Evolutionary conservation across 2,797 vertebrate species (phyloP).

Genomic region (Gymnothorax javanicus): DNA sequence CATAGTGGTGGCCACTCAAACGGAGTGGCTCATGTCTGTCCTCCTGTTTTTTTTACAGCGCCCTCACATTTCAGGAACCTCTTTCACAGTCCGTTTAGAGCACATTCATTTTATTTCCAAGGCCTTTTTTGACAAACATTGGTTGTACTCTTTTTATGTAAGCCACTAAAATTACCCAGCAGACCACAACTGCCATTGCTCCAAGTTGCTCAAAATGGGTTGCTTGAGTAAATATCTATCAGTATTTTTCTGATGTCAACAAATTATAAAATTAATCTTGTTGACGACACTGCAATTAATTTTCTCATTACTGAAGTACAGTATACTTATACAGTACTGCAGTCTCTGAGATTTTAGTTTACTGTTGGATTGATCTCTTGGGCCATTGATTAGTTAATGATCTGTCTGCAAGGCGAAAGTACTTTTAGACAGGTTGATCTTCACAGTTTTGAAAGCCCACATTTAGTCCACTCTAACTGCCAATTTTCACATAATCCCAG

Average conservation of each 20-base stretch:
- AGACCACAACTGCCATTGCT: not conserved
- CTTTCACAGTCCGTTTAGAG: not conserved
- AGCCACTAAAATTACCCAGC: not conserved
- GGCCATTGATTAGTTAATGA: no score
- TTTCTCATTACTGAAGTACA: not conserved
- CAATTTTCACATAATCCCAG: no score
- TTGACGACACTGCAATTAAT: not conserved
- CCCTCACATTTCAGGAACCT: not conserved
- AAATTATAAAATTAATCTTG: not conserved
- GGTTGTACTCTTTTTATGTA: not conserved
- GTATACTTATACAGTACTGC: not conserved
- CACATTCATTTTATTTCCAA: not conserved
- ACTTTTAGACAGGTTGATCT: no score
- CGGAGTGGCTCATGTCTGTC: not conserved
- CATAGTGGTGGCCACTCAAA: not conserved
- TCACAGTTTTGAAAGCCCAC: no score
- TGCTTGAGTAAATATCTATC: not conserved
- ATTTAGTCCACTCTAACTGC: no score
- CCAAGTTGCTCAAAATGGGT: not conserved
- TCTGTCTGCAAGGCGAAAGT: no score
- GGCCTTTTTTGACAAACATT: not conserved
- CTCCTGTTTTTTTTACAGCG: not conserved
- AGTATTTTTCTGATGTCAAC: no score
- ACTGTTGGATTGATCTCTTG: no score
- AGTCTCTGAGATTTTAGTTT: not conserved